Conservation (phyloP, 1,140 invertebrate genomes). For the Drosophila kanapiae region DNA sequence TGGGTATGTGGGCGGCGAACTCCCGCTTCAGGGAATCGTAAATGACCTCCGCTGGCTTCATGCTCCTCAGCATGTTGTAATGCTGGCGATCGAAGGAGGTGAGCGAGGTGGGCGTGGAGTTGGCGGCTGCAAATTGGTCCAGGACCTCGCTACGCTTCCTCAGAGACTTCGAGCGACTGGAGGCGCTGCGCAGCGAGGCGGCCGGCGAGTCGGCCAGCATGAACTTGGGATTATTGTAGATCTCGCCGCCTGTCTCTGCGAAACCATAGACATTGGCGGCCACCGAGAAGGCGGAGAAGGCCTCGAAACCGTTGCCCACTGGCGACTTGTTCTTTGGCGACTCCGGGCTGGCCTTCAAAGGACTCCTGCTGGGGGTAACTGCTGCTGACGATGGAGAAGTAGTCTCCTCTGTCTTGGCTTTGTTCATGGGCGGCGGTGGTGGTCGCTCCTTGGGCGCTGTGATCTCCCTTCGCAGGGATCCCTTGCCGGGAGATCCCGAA, state of each 20-base stretch:
- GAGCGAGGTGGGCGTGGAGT: constrained; percentile 73
- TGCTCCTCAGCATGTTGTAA: constrained; percentile 85
- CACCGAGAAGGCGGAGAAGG: constrained; percentile 63
- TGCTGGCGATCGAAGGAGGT: constrained; percentile 73
- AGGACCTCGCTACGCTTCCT: constrained; percentile 69
- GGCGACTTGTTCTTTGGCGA: constrained; percentile 43
- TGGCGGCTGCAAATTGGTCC: constrained; percentile 77
- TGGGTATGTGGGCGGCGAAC: constrained; percentile 74
- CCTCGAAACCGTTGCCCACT: constrained; percentile 40
- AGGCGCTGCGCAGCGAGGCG: constrained; percentile 64
- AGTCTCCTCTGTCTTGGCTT: constrained; percentile 13
- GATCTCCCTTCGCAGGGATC: constrained; percentile 52
- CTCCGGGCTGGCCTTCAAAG: constrained; percentile 12
- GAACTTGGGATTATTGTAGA: constrained; percentile 85
- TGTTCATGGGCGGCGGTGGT: constrained; percentile 62
- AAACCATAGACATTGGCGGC: constrained; percentile 78
- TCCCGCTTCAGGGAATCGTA: constrained; percentile 87
- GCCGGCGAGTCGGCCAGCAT: constrained; percentile 75
- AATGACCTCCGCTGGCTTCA: constrained; percentile 87
- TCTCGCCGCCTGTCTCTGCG: constrained; percentile 79
- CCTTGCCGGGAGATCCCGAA: constrained; percentile 43
- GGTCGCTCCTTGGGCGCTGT: constrained; percentile 72
- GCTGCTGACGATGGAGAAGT: not conserved
- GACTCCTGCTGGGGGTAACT: not conserved
- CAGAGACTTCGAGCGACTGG: constrained; percentile 66